Evolutionary conservation across 2,888 invertebrate species (phyloP), one percentile per base, ranked within the genome.

Genomic region (Ectropis crepuscularia): DNA sequence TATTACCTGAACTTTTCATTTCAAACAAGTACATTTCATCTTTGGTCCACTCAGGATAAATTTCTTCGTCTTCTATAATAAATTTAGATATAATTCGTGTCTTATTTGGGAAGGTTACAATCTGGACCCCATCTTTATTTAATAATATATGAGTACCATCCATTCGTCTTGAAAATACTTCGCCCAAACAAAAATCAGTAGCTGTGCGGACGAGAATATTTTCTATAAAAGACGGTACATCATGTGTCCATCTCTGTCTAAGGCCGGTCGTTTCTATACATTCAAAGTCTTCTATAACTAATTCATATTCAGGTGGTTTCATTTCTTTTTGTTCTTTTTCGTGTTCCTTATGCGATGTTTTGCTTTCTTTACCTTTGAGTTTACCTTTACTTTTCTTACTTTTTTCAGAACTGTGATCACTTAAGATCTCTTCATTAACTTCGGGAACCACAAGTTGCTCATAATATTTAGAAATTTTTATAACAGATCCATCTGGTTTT

Each of bases 41-140:
- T 37, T 85, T 82, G 2, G 89, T 87, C 89, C 90, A 89, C 68
- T 91, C 90, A 5, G 90, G 88, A 71, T 80, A 89, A 61, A 89
- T 77, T 75, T 90, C 89, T 55, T 82, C 75, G n/a, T 83, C 81
- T 70, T 90, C 90, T 39, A 87, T 70, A n/a, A 77, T 68, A 69
- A 74, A 85, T 55, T 76, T 71, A 37, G 87, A 84, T 36, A 87
- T 83, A 61, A 93, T 90, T 74, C 88, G 83, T 6, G 92, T 92
- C 41, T 85, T 84, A 73, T 92, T 81, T 6, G 87, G 83, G 73
- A 90, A 93, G 38, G 89, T 88, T 9, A 87, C 85, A 6, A 88
- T 69, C 49, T 85, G 84, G 64, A 86, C 64, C 9, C 93, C 92
- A 69, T 90, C 83, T 74, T 87, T 87, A 75, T 89, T 91, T n/a